Evolutionary conservation across 1,140 invertebrate species (phyloP).

Genomic region (Ceratina australensis): DNA sequence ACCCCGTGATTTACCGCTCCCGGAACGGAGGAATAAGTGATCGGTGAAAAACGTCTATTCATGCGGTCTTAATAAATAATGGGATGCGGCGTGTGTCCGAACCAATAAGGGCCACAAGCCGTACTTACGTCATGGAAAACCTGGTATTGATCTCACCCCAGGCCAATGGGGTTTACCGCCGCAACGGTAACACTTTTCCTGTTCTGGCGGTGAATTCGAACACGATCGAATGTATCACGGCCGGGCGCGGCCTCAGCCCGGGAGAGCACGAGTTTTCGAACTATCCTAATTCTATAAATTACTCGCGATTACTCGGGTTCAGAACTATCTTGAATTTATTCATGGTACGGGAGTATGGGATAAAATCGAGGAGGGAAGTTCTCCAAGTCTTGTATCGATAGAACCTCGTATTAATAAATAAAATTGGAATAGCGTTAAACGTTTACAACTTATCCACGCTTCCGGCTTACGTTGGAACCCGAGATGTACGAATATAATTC

Average conservation of each 20-base stretch:
- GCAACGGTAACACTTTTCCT: constrained; percentile 20
- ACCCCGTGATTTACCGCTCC: too few relatives aligned
- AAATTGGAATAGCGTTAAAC: too few relatives aligned
- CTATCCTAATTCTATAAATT: too few relatives aligned
- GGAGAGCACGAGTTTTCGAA: constrained; percentile 19
- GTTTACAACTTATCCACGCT: too few relatives aligned
- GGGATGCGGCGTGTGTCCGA: constrained; percentile 75
- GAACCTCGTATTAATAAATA: too few relatives aligned
- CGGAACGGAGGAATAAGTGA: not conserved
- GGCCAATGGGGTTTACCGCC: constrained; percentile 44
- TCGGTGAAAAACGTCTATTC: constrained; percentile 52
- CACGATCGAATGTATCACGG: constrained; percentile 7
- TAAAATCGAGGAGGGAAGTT: too few relatives aligned
- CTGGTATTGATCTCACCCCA: constrained; percentile 73
- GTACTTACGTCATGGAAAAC: constrained; percentile 75
- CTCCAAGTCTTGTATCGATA: too few relatives aligned
- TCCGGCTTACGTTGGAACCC: too few relatives aligned
- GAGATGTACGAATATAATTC: too few relatives aligned
- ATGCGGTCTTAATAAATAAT: constrained; percentile 76
- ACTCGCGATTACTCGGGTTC: too few relatives aligned
- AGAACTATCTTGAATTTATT: too few relatives aligned
- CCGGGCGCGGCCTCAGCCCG: not conserved
- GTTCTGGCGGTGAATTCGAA: constrained; percentile 40
- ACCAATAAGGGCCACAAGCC: constrained; percentile 72
- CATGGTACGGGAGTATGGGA: too few relatives aligned